Evolutionary conservation across 2,113 vertebrate species (phyloP).

Genomic region (Labrus mixtus): DNA sequence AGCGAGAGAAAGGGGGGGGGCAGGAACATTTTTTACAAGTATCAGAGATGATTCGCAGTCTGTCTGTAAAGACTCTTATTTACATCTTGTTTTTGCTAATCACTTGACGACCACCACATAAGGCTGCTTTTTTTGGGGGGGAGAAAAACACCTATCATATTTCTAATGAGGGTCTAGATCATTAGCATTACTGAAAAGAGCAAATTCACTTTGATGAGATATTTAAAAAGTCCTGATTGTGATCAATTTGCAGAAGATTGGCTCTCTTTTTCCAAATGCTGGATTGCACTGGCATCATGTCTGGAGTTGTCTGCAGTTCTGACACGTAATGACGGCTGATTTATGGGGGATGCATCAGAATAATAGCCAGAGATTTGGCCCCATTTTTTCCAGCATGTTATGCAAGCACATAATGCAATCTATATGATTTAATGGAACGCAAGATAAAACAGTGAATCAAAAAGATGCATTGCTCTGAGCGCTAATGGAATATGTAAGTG

Average conservation of each 20-base stretch:
- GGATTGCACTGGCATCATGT: slow-evolving; percentile 68
- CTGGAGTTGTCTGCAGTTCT: slow-evolving; percentile 46
- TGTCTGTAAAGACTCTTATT: slow-evolving; percentile 40
- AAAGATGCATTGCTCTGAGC: slow-evolving; percentile 63
- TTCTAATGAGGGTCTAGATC: slow-evolving; percentile 75
- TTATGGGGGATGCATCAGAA: slow-evolving; percentile 63
- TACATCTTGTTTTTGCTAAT: slow-evolving; percentile 55
- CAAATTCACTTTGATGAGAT: slow-evolving; percentile 77
- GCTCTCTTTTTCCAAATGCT: slow-evolving; percentile 59
- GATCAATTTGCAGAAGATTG: slow-evolving; percentile 73
- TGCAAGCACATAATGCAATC: slow-evolving; percentile 66
- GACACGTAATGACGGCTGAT: slow-evolving; percentile 70
- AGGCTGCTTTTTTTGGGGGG: slow-evolving; percentile 44
- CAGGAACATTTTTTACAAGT: background rate
- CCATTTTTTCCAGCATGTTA: slow-evolving; percentile 41
- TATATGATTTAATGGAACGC: slow-evolving; percentile 68
- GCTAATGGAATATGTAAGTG: slow-evolving; percentile 80
- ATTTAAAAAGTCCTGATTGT: slow-evolving; percentile 78
- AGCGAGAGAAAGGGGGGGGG: slow-evolving; percentile 8
- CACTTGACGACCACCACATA: slow-evolving; percentile 43
- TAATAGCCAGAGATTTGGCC: slow-evolving; percentile 57
- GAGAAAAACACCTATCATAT: slow-evolving; percentile 71
- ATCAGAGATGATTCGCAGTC: slow-evolving; percentile 30
- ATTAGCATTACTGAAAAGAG: slow-evolving; percentile 80
- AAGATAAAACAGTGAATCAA: slow-evolving; percentile 73